A percentile compares a stretch with the other conserved stretches of the same genome.
phyloP scores from a whole-genome alignment of 2,888 invertebrate genomes.

The Meloe dianella region DNA sequence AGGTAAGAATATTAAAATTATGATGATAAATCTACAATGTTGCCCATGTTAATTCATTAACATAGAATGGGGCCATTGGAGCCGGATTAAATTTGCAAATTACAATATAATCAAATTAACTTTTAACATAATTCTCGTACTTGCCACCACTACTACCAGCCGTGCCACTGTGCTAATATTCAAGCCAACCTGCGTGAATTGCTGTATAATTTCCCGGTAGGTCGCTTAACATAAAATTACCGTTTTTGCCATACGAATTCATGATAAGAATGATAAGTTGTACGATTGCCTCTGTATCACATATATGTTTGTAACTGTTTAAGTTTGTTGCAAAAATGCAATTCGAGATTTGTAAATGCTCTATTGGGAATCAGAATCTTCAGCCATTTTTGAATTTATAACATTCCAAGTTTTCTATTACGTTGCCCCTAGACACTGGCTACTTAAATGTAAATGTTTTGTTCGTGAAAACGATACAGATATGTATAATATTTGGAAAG shows the following conservation, averaged over 20 bases:
- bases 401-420: slow-evolving; percentile 35
- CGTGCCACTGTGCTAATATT: slow-evolving; percentile 29
- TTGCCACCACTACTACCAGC: not conserved
- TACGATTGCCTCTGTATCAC: slow-evolving; percentile 21
- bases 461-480: slow-evolving; percentile 19
- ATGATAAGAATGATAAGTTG: slow-evolving; percentile 40
- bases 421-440: not conserved
- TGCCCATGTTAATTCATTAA: slow-evolving; percentile 15
- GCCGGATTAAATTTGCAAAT: slow-evolving; percentile 56
- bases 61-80: slow-evolving; percentile 30
- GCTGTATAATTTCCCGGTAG: slow-evolving; percentile 51
- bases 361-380: not conserved
- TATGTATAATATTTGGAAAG: slow-evolving; percentile 49
- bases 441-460: slow-evolving; percentile 42
- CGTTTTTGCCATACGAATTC: slow-evolving; percentile 35
- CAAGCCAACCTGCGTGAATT: slow-evolving; percentile 43
- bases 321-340: slow-evolving; percentile 25
- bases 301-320: slow-evolving; percentile 16
- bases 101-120: slow-evolving; percentile 57
- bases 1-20: not conserved
- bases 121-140: slow-evolving; percentile 46
- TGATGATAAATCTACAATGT: not conserved
- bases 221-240: slow-evolving; percentile 53
- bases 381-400: slow-evolving; percentile 35
- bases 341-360: slow-evolving; percentile 38